Percentiles rank a stretch among this genome's conserved stretches.
These are phyloP conservation scores for Danio jaintianensis DNA, from an alignment of 2,797 vertebrate species.

Conservation along the genomic window DNA sequence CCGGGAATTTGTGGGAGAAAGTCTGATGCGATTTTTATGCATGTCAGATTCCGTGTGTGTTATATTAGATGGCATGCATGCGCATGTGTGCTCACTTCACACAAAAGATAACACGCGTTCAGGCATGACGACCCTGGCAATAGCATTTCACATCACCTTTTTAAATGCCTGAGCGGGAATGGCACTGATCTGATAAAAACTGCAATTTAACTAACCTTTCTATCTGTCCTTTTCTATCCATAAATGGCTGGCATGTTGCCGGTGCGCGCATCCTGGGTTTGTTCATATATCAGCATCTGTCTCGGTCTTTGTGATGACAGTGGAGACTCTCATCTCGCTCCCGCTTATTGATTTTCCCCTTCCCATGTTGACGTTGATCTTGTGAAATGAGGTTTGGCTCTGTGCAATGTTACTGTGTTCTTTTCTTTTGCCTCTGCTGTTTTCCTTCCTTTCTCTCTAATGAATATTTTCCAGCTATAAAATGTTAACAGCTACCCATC, in stretches of 20 bases:
- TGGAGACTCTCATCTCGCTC: conserved; percentile 46
- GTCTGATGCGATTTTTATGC: conserved; percentile 23
- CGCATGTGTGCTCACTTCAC: background rate
- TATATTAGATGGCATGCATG: background rate
- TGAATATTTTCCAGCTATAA: conserved; percentile 47
- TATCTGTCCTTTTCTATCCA: conserved; percentile 65
- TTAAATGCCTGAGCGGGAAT: conserved; percentile 24
- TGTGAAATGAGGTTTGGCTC: conserved; percentile 29
- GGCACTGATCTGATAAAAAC: conserved; percentile 42
- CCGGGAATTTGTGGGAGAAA: background rate
- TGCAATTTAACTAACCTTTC: conserved; percentile 54
- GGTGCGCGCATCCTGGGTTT: conserved; percentile 67
- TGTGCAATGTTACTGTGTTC: conserved; percentile 62
- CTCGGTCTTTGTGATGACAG: conserved; percentile 68
- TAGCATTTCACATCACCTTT: conserved; percentile 36
- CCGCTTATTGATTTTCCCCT: conserved; percentile 45
- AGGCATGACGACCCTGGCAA: background rate
- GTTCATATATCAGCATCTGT: conserved; percentile 63
- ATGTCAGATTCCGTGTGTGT: conserved; percentile 21
- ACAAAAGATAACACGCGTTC: conserved; percentile 23
- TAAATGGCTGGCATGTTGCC: conserved; percentile 66
- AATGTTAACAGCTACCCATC: conserved; percentile 23
- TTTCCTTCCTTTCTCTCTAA: conserved; percentile 28
- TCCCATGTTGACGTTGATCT: conserved; percentile 46
- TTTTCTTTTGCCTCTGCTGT: conserved; percentile 44